Base-by-base conservation (phyloP, 2,797 vertebrate genomes). In the Enteromius afrohamiltoni region DNA sequence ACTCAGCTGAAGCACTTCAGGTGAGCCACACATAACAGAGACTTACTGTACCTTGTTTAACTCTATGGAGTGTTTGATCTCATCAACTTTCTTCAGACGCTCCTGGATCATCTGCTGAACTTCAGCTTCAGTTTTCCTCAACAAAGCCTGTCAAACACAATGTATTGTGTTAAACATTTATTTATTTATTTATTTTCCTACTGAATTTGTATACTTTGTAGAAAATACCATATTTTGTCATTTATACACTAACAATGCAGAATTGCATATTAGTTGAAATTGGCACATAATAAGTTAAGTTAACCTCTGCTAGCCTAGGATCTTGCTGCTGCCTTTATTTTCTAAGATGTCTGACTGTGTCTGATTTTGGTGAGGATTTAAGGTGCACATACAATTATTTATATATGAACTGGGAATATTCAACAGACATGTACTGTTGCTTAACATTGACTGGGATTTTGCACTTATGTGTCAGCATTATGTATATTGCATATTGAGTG, bases 21-120 rank as follows among this genome's bases (percentile, higher is more conserved):
- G 49, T 51, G 49, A 37, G 21, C 40, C 19, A 40, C n/a, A n/a
- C n/a, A n/a, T n/a, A 5, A 55, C 19, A 37, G 49, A 34, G 68
- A 89, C 93, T 92, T 80, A 95, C 37, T 37, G 37, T 37, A 37
- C 95, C 89, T 93, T 95, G 88, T 94, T 93, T 10, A 93, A 90
- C 78, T 95, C 91, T 49, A 94, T 77, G 0, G 89, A 92, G 49
- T 90, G 89, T 82, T 92, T 94, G 79, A 96, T 92, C 78, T 95
- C 93, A 77, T 95, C 92, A 87, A 95, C 90, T 85, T 95, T 95
- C 77, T 88, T 92, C 82, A 91, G 90, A 85, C 95, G 84, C 23
- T 93, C 93, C 65, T 93, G 93, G 86, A 96, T 95, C 94, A 95
- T 95, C 89, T 95, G 93, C 83, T 94, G 94, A 49, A 95, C 93